Evolutionary conservation across 1,140 invertebrate species (phyloP), one percentile per base, ranked within the genome.

Genomic region (Brachionus rotundiformis): DNA sequence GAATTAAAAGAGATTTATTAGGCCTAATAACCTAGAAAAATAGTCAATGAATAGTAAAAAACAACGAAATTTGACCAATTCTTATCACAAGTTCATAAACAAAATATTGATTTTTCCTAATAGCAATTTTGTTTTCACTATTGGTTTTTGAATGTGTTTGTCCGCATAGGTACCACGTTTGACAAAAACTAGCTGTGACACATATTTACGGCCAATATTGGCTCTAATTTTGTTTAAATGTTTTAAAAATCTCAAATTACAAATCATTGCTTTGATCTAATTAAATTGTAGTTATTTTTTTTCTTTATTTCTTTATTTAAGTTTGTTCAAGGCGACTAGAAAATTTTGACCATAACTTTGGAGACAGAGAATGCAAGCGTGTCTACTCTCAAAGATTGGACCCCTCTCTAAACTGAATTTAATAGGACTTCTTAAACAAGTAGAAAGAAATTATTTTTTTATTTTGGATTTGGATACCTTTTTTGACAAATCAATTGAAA

Each of bases 31-130:
- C 63, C 63, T 33, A 68, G 63, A 68, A 68, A 68, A 68, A 31
- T 31, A 68, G 63, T 33, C 63, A 68, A 33, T 13, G 47, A 49
- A 49, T 49, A 19, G 47, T 16, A 49, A 49, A 33, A 16, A 19
- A 68, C 63, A 33, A 33, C 63, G 63, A 68, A 31, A 33, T 33
- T 7, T 29, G 59, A 63, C 29, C 25, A 63, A 29, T 63, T 68
- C 63, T 68, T 68, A 68, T 68, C 63, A 68, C 63, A 68, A 33
- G 27, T 68, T 68, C 31, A 68, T 49, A 68, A 68, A 33, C 31
- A 68, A 68, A 68, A 68, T 68, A 68, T 68, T 68, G 63, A 68
- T 68, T 68, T 68, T 68, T 68, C 31, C 29, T 33, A 68, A 31
- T 68, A 68, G 36, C 31, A 29, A 68, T 16, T 33, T 33, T 63